Percentiles rank a stretch among this genome's conserved stretches.
Evolutionary conservation across 2,797 vertebrate genomes (phyloP).

Genomic region (Adrianichthys oophorus): DNA sequence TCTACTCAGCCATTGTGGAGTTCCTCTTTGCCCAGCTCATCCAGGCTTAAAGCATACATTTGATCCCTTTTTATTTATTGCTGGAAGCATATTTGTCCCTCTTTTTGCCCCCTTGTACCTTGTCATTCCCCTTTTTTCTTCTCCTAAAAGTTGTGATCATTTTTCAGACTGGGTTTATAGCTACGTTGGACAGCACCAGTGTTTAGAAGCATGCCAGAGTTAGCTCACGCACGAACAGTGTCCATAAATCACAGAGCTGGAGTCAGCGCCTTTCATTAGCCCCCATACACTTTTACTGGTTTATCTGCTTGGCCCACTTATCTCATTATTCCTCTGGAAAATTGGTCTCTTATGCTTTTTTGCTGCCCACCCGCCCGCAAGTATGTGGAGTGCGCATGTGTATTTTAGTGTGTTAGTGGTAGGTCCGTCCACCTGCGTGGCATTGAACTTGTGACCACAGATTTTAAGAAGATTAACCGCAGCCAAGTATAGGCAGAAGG

Average conservation of each 20-base stretch:
- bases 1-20: constrained; percentile 56
- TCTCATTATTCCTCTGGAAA: constrained; percentile 78
- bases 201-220: constrained; percentile 59
- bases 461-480: constrained; percentile 80
- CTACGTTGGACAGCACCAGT: constrained; percentile 56
- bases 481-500: constrained; percentile 74
- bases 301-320: constrained; percentile 76
- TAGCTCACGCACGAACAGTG: constrained; percentile 64
- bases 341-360: constrained; percentile 69
- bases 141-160: constrained; percentile 71
- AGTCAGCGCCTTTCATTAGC: constrained; percentile 76
- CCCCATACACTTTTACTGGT: constrained; percentile 70
- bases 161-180: constrained; percentile 67
- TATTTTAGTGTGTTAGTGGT: constrained; percentile 59
- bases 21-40: constrained; percentile 69
- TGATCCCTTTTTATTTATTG: constrained; percentile 71
- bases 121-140: constrained; percentile 29
- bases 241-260: constrained; percentile 75
- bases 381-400: constrained; percentile 38
- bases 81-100: constrained; percentile 61
- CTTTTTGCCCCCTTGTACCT: constrained; percentile 33
- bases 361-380: constrained; percentile 58
- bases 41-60: constrained; percentile 62
- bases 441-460: constrained; percentile 78
- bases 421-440: constrained; percentile 76